Conservation (phyloP, 2,113 vertebrate species). For the Vulpes lagopus region DNA sequence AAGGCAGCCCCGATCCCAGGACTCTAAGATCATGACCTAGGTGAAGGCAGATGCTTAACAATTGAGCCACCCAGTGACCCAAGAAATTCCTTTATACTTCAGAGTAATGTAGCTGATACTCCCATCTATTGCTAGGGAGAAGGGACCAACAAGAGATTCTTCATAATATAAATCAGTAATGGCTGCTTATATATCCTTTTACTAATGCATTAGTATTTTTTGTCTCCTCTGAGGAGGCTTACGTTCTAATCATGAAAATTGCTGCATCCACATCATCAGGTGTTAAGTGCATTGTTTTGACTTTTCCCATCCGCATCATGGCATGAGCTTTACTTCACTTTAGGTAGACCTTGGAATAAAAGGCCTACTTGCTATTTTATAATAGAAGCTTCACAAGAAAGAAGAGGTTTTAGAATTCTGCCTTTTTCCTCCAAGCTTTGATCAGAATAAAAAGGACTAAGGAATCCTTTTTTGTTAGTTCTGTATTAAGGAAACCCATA, state of each 20-base stretch:
- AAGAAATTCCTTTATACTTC: slow-evolving; percentile 24
- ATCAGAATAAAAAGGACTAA: slow-evolving; percentile 54
- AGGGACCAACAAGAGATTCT: not conserved
- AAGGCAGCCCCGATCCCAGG: not conserved
- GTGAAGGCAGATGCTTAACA: not conserved
- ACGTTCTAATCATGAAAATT: slow-evolving; percentile 58
- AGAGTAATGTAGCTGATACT: not conserved
- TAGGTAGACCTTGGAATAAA: slow-evolving; percentile 68
- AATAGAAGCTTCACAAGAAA: slow-evolving; percentile 64
- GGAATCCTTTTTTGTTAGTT: slow-evolving; percentile 8
- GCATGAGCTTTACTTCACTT: slow-evolving; percentile 62
- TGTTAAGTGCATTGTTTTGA: slow-evolving; percentile 55
- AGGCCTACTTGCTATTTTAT: slow-evolving; percentile 52
- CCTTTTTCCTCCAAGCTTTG: slow-evolving; percentile 43
- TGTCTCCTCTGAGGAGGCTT: slow-evolving; percentile 39
- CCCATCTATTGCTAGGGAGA: not conserved
- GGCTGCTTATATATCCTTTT: slow-evolving; percentile 41
- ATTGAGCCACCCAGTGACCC: not conserved
- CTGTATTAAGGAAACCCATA: slow-evolving; percentile 52
- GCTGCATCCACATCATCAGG: slow-evolving; percentile 48
- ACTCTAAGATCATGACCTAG: not conserved
- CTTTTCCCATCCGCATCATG: slow-evolving; percentile 52
- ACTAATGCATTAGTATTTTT: slow-evolving; percentile 48
- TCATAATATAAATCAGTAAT: slow-evolving; percentile 23
- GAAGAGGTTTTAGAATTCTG: slow-evolving; percentile 63